phyloP scores from a whole-genome alignment of 2,113 vertebrate genomes.

The Odocoileus virginianus region DNA sequence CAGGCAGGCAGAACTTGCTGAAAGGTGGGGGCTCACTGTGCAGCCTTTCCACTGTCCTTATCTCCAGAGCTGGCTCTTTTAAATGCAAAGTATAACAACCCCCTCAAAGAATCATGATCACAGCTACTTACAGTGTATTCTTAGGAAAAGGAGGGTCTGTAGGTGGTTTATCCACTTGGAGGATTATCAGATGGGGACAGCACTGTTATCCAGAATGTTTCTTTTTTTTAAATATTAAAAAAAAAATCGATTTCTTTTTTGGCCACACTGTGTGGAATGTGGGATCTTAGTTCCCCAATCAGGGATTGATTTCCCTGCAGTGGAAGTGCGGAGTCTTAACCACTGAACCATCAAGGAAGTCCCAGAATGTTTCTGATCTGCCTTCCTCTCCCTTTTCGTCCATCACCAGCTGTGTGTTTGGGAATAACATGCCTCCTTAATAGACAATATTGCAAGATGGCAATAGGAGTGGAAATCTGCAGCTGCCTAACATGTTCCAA shows the following conservation, averaged over 20 bases:
- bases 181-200: neutral
- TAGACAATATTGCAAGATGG: neutral
- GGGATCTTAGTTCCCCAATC: neutral
- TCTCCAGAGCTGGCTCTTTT: neutral
- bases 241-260: neutral
- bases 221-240: neutral
- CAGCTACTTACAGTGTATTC: neutral
- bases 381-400: neutral
- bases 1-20: neutral
- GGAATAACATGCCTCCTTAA: neutral
- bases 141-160: neutral
- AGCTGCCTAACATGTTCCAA: neutral
- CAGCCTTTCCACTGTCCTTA: neutral
- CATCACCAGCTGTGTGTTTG: neutral
- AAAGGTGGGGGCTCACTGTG: neutral
- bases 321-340: neutral
- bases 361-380: neutral
- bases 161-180: neutral
- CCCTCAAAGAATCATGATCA: neutral
- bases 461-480: neutral
- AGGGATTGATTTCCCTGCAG: neutral
- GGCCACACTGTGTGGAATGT: neutral
- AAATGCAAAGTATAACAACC: neutral
- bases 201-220: neutral
- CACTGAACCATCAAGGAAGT: neutral